Conservation (phyloP, 2,797 vertebrate species). For the Cyprinella venusta region DNA sequence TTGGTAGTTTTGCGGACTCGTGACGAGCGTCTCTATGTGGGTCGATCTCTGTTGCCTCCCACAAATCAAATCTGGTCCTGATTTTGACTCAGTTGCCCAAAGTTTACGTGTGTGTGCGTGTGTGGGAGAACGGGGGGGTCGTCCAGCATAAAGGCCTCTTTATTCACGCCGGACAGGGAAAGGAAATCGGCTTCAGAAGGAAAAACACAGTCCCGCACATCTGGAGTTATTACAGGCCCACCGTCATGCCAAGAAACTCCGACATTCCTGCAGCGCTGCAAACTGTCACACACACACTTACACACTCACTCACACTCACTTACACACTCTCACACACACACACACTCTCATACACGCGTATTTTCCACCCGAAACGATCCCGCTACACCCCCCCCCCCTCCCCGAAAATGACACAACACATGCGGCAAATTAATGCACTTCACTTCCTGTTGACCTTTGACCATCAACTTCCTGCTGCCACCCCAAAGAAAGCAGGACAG, state of each 20-base stretch:
- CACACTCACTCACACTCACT: neutral
- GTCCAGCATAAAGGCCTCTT: conserved; percentile 81
- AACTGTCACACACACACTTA: conserved; percentile 68
- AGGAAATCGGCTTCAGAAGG: conserved; percentile 84
- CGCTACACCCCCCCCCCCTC: conserved; percentile 53
- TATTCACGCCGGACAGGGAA: conserved; percentile 81
- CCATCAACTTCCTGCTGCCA: conserved; percentile 84
- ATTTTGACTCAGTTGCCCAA: conserved; percentile 43
- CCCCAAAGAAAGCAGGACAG: conserved; percentile 64
- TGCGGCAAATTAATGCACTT: conserved; percentile 78
- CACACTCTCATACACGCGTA: neutral
- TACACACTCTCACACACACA: too few relatives aligned
- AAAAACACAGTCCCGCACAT: conserved; percentile 90
- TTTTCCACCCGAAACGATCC: conserved; percentile 47
- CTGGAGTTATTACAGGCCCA: conserved; percentile 91
- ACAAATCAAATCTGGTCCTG: conserved; percentile 54
- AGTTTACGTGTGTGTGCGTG: neutral
- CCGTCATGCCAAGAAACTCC: conserved; percentile 81
- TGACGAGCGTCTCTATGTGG: conserved; percentile 14
- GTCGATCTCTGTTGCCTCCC: neutral
- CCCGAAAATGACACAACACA: conserved; percentile 58
- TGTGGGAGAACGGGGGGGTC: conserved; percentile 47
- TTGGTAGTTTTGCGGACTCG: neutral
- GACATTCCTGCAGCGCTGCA: conserved; percentile 85
- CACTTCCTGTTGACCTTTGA: conserved; percentile 94